Percentiles rank a stretch among this genome's conserved stretches.
These are phyloP conservation scores for Trichopria drosophilae DNA, from an alignment of 2,888 invertebrate genomes.

Conservation along the genomic window DNA sequence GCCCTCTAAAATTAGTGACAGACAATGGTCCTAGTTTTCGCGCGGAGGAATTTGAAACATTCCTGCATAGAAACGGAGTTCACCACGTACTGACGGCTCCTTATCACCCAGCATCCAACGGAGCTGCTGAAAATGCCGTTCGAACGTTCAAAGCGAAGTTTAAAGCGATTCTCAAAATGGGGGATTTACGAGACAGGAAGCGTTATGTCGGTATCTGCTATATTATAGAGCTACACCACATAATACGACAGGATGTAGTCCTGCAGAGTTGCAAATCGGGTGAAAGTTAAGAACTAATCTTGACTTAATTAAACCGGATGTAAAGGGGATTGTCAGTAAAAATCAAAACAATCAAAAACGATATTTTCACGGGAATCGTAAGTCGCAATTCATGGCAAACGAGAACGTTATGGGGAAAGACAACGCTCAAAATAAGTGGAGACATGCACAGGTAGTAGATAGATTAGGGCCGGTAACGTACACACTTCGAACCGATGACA, in stretches of 20 bases:
- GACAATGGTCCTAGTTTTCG: slow-evolving; percentile 22
- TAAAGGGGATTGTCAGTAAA: too few relatives aligned
- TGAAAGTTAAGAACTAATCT: slow-evolving; percentile 28
- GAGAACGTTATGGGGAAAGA: too few relatives aligned
- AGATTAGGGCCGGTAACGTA: too few relatives aligned
- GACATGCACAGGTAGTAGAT: too few relatives aligned
- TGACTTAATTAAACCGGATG: too few relatives aligned
- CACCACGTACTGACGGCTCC: neutral
- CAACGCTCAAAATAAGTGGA: too few relatives aligned
- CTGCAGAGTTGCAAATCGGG: slow-evolving; percentile 30
- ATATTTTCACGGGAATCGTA: too few relatives aligned
- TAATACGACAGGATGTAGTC: slow-evolving; percentile 31
- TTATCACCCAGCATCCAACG: too few relatives aligned
- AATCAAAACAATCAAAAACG: too few relatives aligned
- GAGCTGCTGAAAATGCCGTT: slow-evolving; percentile 32
- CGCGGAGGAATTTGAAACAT: slow-evolving; percentile 20
- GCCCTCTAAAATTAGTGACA: slow-evolving; percentile 30
- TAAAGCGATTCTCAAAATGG: too few relatives aligned
- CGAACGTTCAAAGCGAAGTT: slow-evolving; percentile 33
- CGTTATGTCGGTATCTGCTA: slow-evolving; percentile 32
- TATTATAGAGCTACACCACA: slow-evolving; percentile 32
- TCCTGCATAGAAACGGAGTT: slow-evolving; percentile 5
- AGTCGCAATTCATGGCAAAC: too few relatives aligned
- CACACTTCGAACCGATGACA: too few relatives aligned
- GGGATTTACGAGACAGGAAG: slow-evolving; percentile 19